Conservation (phyloP, 2,113 vertebrate species). For the Kryptolebias marmoratus region DNA sequence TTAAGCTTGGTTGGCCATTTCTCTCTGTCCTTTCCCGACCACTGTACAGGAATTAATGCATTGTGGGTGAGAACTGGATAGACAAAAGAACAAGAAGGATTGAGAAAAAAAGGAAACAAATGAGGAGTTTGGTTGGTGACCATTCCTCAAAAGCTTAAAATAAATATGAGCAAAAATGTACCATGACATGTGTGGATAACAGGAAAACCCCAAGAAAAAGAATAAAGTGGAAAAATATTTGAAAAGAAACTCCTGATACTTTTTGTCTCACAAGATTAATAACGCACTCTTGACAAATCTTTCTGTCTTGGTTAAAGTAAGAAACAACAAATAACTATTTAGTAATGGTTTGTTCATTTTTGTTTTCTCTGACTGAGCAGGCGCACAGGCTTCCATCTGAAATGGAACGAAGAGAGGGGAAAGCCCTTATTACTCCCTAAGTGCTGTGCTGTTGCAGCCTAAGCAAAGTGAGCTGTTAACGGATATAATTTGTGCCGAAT, state of each 20-base stretch:
- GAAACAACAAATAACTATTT: constrained; percentile 84
- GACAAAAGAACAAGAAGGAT: constrained; percentile 64
- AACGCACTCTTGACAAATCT: constrained; percentile 88
- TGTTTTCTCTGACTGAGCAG: constrained; percentile 67
- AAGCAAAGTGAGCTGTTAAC: constrained; percentile 99
- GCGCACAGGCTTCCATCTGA: constrained; percentile 91
- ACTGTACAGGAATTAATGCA: constrained; percentile 97
- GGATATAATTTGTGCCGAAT: constrained; percentile 98
- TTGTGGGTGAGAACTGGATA: constrained; percentile 81
- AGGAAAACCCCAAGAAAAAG: constrained; percentile 21
- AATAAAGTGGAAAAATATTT: constrained; percentile 68
- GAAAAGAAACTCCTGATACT: constrained; percentile 90
- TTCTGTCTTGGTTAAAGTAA: constrained; percentile 84
- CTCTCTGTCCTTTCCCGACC: constrained; percentile 91
- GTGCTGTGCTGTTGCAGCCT: constrained; percentile 93
- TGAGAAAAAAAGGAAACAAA: constrained; percentile 77
- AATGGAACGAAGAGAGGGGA: constrained; percentile 87
- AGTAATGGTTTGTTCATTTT: constrained; percentile 91
- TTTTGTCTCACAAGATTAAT: constrained; percentile 80
- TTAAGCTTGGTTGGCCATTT: constrained; percentile 94
- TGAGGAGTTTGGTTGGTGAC: constrained; percentile 49
- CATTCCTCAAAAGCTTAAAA: constrained; percentile 68
- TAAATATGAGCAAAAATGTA: constrained; percentile 61
- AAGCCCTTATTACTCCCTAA: constrained; percentile 98
- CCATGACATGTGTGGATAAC: constrained; percentile 58